Base-by-base conservation (phyloP, 2,113 vertebrate genomes). In the Podocnemis expansa region DNA sequence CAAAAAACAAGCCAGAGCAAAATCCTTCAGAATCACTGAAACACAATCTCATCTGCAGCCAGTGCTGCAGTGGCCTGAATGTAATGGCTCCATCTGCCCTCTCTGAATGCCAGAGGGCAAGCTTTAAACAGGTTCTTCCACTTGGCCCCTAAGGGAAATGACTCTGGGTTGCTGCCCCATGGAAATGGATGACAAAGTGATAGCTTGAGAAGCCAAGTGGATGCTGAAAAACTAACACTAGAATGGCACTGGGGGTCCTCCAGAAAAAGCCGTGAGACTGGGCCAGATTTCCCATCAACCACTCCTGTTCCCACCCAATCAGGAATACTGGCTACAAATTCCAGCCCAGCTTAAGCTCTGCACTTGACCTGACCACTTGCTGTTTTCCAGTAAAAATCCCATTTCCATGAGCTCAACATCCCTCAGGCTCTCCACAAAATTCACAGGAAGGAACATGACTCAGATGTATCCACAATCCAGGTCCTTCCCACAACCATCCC, bases 401-500 rank as follows among this genome's bases (percentile, higher is more conserved):
- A 29, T 17, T 55, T 34, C 54, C 63, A 24, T 9, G 8, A 84
- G 80, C 49, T 45, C 10, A 3, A 34, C 24, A 8, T 10, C 85
- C 16, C 58, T 13, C 67, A 82, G 19, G 27, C 47, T 9, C 45
- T 73, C 56, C 29, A 14, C 14, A 29, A 70, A 83, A 89, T 45
- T 16, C 19, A 38, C 1, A 0, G 9, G 29, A 56, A 73, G 81
- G 47, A 8, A 22, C 2, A 0, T 8, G 11, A 60, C 80, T 82
- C 58, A 29, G 34, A 25, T 31, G 2, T 2, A 49, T 13, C n/a
- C 27, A 22, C 9, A 60, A 75, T 17, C 31, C 1, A 27, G 19
- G 0, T 0, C 34, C 27, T 27, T 45, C 8, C 83, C 75, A 47
- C 3, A n/a, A 3, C 89, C 2, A 1, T 89, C 29, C 56, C 12